A percentile compares a stretch with the other conserved stretches of the same genome.
Evolutionary conservation across 2,888 invertebrate species (phyloP).

Genomic region (Orchestes rusci): DNA sequence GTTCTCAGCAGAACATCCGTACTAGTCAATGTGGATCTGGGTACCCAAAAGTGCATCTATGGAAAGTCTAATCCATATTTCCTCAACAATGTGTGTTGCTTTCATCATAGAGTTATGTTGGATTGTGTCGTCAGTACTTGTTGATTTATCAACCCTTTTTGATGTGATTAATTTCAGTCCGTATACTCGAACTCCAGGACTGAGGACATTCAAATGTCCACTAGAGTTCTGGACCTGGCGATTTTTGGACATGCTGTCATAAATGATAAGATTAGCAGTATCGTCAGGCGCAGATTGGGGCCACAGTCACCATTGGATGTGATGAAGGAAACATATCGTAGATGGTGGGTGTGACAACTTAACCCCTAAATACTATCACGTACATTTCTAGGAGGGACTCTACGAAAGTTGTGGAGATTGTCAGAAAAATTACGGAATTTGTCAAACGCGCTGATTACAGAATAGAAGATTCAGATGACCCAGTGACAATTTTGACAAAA

Average conservation of each 20-base stretch:
- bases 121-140: conserved; percentile 34
- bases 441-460: conserved; percentile 38
- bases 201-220: conserved; percentile 43
- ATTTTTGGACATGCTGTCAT: conserved; percentile 57
- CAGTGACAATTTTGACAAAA: conserved; percentile 37
- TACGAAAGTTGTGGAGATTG: conserved; percentile 10
- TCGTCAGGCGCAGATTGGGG: conserved; percentile 47
- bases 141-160: too few species aligned
- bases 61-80: conserved; percentile 24
- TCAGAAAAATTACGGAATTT: conserved; percentile 13
- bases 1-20: conserved; percentile 30
- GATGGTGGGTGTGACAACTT: conserved; percentile 31
- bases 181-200: conserved; percentile 39
- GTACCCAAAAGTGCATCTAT: conserved; percentile 24
- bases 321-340: conserved; percentile 28
- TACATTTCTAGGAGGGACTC: conserved; percentile 11
- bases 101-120: conserved; percentile 39
- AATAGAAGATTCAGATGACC: conserved; percentile 30
- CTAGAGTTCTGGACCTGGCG: conserved; percentile 53
- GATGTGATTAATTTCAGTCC: too few species aligned
- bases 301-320: conserved; percentile 27
- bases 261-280: conserved; percentile 47
- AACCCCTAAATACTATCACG: neutral
- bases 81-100: conserved; percentile 24
- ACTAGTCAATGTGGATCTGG: conserved; percentile 23